Percentiles rank a stretch among this genome's conserved stretches.
These are phyloP conservation scores for Porites evermanni DNA, from an alignment of 92 coral and sea anemone genomes.

Conservation along the genomic window DNA sequence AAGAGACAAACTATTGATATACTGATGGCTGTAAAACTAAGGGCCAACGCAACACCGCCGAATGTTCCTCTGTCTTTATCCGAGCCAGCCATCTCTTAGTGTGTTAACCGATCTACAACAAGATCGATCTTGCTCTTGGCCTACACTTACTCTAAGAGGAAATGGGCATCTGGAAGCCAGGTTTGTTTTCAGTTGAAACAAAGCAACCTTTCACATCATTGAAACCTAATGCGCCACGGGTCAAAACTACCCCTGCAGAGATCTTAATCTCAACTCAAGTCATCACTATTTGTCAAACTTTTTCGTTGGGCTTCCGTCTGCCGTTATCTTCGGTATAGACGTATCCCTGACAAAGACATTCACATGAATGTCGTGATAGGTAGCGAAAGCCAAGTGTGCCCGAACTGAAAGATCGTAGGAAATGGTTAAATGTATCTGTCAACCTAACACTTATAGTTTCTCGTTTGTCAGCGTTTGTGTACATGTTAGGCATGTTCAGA, in stretches of 20 bases:
- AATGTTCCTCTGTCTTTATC: conserved; percentile 6
- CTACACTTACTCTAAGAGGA: background rate
- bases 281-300: no score
- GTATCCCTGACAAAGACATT: no score
- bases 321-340: no score
- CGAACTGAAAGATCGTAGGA: background rate
- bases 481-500: no score
- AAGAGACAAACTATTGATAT: conserved; percentile 32
- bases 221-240: conserved; percentile 33
- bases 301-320: no score
- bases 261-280: background rate
- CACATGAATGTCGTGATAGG: no score
- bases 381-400: no score
- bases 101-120: background rate
- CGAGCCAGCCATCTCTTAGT: conserved; percentile 19
- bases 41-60: background rate
- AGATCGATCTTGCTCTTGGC: conserved; percentile 6
- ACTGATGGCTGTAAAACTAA: conserved; percentile 34
- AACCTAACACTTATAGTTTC: background rate
- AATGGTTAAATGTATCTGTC: background rate
- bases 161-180: conserved; percentile 4
- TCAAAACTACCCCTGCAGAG: background rate
- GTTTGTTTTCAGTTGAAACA: conserved; percentile 18
- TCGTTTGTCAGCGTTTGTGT: no score
- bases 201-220: conserved; percentile 30